These are phyloP conservation scores for Anguilla obscura DNA, from an alignment of 2,797 vertebrate genomes.

Conservation along the genomic window DNA sequence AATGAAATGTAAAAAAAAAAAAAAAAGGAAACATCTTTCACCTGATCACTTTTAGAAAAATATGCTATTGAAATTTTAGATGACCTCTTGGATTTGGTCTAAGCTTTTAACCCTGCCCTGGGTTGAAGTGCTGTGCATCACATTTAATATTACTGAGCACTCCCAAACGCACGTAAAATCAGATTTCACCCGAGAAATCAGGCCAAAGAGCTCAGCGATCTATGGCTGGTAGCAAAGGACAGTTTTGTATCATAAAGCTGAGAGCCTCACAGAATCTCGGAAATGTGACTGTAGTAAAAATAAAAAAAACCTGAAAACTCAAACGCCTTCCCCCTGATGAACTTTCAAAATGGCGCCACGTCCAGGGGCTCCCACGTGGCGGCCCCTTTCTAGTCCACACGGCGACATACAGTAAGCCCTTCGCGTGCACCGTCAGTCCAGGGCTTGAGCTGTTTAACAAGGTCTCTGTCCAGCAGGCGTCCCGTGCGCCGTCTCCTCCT, in stretches of 20 bases:
- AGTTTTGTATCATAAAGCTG: constrained; percentile 6
- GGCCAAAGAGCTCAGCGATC: constrained; percentile 34
- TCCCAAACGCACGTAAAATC: neutral
- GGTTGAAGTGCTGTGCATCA: constrained; percentile 42
- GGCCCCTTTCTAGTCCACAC: neutral
- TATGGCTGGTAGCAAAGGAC: constrained; percentile 42
- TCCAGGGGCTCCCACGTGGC: neutral
- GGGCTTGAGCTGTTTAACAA: neutral
- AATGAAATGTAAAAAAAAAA: constrained; percentile 20
- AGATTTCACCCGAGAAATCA: neutral
- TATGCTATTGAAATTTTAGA: constrained; percentile 35
- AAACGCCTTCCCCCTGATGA: neutral
- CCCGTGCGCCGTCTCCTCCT: neutral
- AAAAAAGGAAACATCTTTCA: neutral
- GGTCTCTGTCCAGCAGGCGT: neutral
- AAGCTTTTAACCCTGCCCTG: constrained; percentile 39
- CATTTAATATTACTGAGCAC: constrained; percentile 34
- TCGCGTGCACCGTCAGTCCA: constrained; percentile 6
- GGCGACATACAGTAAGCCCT: constrained; percentile 8
- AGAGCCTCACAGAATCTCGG: constrained; percentile 39
- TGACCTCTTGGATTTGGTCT: constrained; percentile 39
- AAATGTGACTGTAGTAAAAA: constrained; percentile 35
- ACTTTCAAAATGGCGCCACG: neutral
- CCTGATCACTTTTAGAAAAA: constrained; percentile 40
- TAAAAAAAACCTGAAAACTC: constrained; percentile 38